These are phyloP conservation scores for Pheosia tremula DNA, from an alignment of 2,888 invertebrate genomes.

Conservation along the genomic window DNA sequence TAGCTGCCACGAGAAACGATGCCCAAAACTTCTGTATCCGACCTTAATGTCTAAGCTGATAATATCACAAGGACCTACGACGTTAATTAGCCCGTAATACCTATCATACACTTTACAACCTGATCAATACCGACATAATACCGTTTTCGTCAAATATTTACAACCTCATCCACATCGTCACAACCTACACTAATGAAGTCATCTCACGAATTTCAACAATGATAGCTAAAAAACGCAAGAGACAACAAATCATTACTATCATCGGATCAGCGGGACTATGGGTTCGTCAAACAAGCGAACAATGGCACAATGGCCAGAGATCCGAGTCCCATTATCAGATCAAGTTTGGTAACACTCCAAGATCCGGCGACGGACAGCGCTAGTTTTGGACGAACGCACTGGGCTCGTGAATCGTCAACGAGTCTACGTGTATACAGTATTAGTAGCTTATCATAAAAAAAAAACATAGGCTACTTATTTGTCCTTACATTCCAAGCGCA, in stretches of 20 bases:
- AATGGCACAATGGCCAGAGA: slow-evolving; percentile 46
- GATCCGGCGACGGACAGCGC: slow-evolving; percentile 32
- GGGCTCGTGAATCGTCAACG: not conserved
- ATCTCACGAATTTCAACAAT: slow-evolving; percentile 30
- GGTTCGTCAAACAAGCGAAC: slow-evolving; percentile 49
- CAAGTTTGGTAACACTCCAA: slow-evolving; percentile 52
- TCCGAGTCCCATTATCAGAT: slow-evolving; percentile 54
- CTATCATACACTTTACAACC: no score
- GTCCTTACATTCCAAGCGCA: no score
- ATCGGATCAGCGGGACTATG: slow-evolving; percentile 45
- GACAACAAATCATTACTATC: slow-evolving; percentile 48
- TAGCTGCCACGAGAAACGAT: no score
- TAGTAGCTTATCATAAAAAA: not conserved
- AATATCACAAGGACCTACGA: no score
- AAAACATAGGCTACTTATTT: no score
- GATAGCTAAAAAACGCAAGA: slow-evolving; percentile 18
- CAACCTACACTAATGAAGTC: slow-evolving; percentile 38
- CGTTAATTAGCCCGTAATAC: no score
- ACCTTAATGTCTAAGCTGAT: no score
- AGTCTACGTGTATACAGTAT: slow-evolving; percentile 9
- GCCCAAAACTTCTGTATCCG: no score
- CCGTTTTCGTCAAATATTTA: not conserved
- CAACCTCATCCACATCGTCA: slow-evolving; percentile 11
- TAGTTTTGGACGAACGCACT: slow-evolving; percentile 32
- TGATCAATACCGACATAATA: not conserved